Evolutionary conservation across 2,797 vertebrate genomes (phyloP), one percentile per base, ranked within the genome.

Genomic region (Petrocephalus sullivani): DNA sequence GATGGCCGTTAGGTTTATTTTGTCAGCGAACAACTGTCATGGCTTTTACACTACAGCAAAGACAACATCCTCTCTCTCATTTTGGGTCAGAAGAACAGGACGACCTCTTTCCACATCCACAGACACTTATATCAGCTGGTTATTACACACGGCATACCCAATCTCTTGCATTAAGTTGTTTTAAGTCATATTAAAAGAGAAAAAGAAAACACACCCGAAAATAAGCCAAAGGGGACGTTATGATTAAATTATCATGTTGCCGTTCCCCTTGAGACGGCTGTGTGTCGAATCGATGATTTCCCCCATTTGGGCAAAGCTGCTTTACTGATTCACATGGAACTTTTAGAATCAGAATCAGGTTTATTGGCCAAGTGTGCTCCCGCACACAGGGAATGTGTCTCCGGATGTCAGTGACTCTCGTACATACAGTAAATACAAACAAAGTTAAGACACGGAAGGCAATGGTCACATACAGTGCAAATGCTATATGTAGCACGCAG

Each of bases 1-100:
- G 92, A 88, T 89, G 91, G 86, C 90, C 91, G 91, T 87, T 87
- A 83, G 87, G 88, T 90, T 91, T 88, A 88, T 90, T 91, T 90
- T 88, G 90, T 89, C 88, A 90, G 78, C 82, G 12, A 92, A 92
- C 91, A 71, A 93, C 90, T 0, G 75, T 88, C 90, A 75, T 86
- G 4, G 82, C 14, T 87, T 88, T 91, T 90, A 88, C 58, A 89
- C 83, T 33, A 41, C 57, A 82, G 54, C 51, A 23, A 37, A 82
- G 28, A 33, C 14, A 16, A 33, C 21, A 64, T 67, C 28, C 60
- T 14, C 8, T 0, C 56, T 46, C 28, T 8, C 14, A 57, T 58
- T 85, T 41, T 21, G 33, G 37, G 56, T 8, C 16, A 37, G 33
- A 57, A 57, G 53, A 86, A 86, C 37, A 12, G 85, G n/a, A 10